A percentile compares a stretch with the other conserved stretches of the same genome.
Conservation (phyloP, 1,140 invertebrate species). For the Aporrectodea caliginosa region DNA sequence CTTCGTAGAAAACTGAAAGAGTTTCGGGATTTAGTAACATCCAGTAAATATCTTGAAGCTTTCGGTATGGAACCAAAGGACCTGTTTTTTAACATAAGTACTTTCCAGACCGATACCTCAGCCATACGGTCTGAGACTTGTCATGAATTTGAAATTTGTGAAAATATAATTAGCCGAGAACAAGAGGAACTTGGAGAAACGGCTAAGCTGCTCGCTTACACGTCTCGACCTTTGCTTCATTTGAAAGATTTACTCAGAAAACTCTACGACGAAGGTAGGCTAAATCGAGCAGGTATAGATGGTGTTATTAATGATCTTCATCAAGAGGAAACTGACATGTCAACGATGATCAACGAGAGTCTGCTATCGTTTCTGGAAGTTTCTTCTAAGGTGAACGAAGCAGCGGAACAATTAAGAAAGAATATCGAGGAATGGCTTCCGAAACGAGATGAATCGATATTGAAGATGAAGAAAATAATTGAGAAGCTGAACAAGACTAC, state of each 20-base stretch:
- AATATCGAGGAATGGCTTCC: not conserved
- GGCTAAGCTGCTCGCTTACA: not conserved
- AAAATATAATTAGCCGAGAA: not conserved
- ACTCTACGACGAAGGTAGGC: not conserved
- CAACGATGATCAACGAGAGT: not conserved
- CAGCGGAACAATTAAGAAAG: not conserved
- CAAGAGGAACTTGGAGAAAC: not conserved
- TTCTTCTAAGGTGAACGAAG: not conserved
- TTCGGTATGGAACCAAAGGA: not conserved
- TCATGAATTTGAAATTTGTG: not conserved
- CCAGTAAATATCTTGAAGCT: not conserved
- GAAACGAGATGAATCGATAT: not conserved
- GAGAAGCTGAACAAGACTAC: not conserved
- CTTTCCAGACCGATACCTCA: not conserved
- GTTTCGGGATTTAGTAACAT: not conserved
- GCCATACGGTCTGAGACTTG: not conserved
- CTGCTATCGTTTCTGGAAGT: not conserved
- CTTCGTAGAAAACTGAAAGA: not conserved
- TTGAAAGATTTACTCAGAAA: not conserved
- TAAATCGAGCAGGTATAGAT: not conserved
- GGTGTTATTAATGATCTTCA: not conserved
- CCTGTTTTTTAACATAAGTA: not conserved
- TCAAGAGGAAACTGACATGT: not conserved
- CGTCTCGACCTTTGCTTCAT: not conserved
- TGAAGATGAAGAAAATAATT: not conserved